Conservation (phyloP, 2,888 invertebrate genomes). For the Eustalomyia histrio region DNA sequence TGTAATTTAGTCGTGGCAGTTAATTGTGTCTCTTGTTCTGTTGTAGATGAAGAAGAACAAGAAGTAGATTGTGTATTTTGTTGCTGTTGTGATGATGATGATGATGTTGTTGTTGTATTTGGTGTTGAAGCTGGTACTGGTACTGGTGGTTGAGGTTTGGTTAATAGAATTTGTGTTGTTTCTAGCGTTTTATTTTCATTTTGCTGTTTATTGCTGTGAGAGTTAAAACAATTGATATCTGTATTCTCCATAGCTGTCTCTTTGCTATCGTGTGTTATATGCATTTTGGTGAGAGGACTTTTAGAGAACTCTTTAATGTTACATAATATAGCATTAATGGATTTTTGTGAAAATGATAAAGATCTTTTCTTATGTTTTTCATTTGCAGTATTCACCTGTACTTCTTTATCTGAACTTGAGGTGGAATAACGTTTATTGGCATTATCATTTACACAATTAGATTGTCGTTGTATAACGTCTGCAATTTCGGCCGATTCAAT, state of each 20-base stretch:
- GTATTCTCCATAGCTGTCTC: slow-evolving; percentile 8
- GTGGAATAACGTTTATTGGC: slow-evolving; percentile 74
- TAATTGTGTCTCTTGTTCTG: slow-evolving; percentile 51
- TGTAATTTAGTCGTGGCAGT: slow-evolving; percentile 58
- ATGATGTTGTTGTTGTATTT: slow-evolving; percentile 9
- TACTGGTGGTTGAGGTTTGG: slow-evolving; percentile 51
- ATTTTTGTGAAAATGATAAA: slow-evolving; percentile 78
- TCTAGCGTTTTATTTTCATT: slow-evolving; percentile 8
- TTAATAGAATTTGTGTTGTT: slow-evolving; percentile 31
- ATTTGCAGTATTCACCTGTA: slow-evolving; percentile 66
- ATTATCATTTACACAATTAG: slow-evolving; percentile 55
- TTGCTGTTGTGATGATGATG: slow-evolving; percentile 39
- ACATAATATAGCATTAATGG: slow-evolving; percentile 75
- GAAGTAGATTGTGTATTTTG: slow-evolving; percentile 62
- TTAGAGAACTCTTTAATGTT: slow-evolving; percentile 78
- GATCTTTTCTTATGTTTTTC: slow-evolving; percentile 75
- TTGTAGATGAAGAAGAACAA: background rate
- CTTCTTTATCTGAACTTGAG: slow-evolving; percentile 75
- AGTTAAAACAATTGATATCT: slow-evolving; percentile 39
- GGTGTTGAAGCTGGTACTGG: slow-evolving; percentile 55
- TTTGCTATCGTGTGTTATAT: slow-evolving; percentile 63
- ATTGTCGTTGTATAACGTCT: slow-evolving; percentile 56
- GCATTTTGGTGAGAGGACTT: slow-evolving; percentile 70
- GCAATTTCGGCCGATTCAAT: slow-evolving; percentile 71
- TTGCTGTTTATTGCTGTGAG: slow-evolving; percentile 16